Evolutionary conservation across 1,140 invertebrate genomes (phyloP).

Genomic region (Eriosoma lanigerum): DNA sequence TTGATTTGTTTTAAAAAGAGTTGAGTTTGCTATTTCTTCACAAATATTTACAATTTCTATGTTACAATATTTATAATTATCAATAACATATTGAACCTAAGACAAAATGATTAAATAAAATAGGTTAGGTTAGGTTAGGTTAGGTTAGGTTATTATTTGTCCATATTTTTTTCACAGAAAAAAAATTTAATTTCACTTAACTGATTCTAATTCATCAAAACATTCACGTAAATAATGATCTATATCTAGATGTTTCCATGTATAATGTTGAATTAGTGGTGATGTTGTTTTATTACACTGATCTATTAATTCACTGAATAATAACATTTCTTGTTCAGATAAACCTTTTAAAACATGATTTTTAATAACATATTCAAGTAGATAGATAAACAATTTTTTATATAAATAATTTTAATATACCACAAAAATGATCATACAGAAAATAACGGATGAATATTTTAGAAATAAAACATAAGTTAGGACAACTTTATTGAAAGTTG

Average conservation of each 20-base stretch:
- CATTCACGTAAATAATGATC: background rate
- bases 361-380: background rate
- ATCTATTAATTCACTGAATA: conserved; percentile 28
- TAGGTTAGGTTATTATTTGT: background rate
- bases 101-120: background rate
- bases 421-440: background rate
- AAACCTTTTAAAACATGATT: background rate
- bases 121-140: no score
- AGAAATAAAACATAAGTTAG: no score
- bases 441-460: background rate
- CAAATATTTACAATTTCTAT: conserved; percentile 2
- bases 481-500: no score
- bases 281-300: conserved; percentile 5
- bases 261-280: background rate
- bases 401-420: background rate
- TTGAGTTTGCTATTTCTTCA: background rate
- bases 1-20: conserved; percentile 9
- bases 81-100: background rate
- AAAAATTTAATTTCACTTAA: conserved; percentile 20
- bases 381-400: background rate
- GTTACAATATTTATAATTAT: conserved; percentile 25
- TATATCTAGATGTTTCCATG: conserved; percentile 2
- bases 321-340: conserved; percentile 40
- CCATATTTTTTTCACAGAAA: background rate
- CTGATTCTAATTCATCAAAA: conserved; percentile 15